Base-by-base conservation (phyloP, 2,113 vertebrate genomes). In the Melanotaenia duboulayi region DNA sequence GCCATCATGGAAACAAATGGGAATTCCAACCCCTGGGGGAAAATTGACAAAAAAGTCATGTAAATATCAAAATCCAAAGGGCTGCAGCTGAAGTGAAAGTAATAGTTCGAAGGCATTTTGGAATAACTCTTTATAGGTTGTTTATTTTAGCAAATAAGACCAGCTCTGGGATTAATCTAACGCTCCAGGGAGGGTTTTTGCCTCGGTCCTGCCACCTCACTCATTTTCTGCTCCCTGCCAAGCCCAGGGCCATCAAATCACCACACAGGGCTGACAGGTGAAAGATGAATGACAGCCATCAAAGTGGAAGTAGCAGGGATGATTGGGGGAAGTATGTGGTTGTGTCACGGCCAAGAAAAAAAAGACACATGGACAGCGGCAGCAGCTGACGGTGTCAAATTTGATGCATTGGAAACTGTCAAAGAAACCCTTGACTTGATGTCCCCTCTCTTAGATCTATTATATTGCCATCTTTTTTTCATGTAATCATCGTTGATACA, bases 281-380 rank as follows among this genome's bases (percentile, higher is more conserved):
- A 44, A 61, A 71, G 85, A 83, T 58, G 62, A 74, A 86, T 55
- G 78, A 28, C 69, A 57, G 81, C 54, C 56, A 68, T 84, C 83
- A 28, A 1, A 11, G 54, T 70, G 46, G 67, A 79, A 77, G 69
- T 32, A 65, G 75, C 79, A n/a, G 69, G 73, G 66, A 69, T 84
- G 72, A 83, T 75, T 81, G 80, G 69, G 61, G 19, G 59, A 82
- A 54, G 58, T 40, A 55, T 51, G 69, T 17, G 76, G 56, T 37
- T 57, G 68, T 68, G 74, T 86, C 84, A 80, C 3, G 64, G 77
- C 71, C 74, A 20, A 35, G 59, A 24, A 48, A 24, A 48, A 64
- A 79, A 76, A 74, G 57, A 78, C 19, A 28, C 62, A 65, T 28
- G 63, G 52, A 62, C 77, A 44, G 65, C 51, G 61, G 52, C 69